Evolutionary conservation across 2,113 vertebrate species (phyloP).

Genomic region (Pangasianodon gigas): DNA sequence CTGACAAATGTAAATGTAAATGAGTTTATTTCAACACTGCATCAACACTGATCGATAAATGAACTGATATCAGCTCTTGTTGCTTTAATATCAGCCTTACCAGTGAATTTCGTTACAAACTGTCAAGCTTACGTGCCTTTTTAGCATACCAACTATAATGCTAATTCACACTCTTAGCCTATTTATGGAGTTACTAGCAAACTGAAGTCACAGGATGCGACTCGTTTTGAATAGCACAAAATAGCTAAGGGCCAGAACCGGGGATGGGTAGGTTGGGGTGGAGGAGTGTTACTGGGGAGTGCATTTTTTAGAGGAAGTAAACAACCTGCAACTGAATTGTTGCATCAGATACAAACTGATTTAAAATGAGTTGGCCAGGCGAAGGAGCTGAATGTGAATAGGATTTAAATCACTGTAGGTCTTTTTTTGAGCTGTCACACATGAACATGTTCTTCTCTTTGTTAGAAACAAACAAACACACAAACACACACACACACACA

Average conservation of each 20-base stretch:
- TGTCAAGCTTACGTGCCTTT: neutral
- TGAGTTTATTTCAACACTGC: neutral
- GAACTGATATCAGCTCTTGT: neutral
- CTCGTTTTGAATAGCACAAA: neutral
- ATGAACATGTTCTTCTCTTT: neutral
- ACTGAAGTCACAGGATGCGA: neutral
- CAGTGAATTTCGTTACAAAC: neutral
- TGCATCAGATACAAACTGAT: neutral
- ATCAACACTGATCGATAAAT: neutral
- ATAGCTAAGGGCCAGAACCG: neutral
- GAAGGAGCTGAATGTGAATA: neutral
- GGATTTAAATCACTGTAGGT: neutral
- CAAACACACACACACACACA: slow-evolving; percentile 5
- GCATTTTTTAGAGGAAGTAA: neutral
- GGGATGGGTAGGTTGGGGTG: neutral
- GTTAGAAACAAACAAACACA: neutral
- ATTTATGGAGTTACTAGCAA: neutral
- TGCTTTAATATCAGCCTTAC: neutral
- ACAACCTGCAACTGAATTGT: neutral
- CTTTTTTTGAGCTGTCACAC: neutral
- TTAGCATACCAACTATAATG: neutral
- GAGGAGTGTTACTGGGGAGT: neutral
- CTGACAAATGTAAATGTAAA: neutral
- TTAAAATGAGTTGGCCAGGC: neutral
- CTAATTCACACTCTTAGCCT: neutral